A percentile compares a stretch with the other conserved stretches of the same genome.
These are phyloP conservation scores for Taenaris catops DNA, from an alignment of 2,888 invertebrate species.

Conservation along the genomic window DNA sequence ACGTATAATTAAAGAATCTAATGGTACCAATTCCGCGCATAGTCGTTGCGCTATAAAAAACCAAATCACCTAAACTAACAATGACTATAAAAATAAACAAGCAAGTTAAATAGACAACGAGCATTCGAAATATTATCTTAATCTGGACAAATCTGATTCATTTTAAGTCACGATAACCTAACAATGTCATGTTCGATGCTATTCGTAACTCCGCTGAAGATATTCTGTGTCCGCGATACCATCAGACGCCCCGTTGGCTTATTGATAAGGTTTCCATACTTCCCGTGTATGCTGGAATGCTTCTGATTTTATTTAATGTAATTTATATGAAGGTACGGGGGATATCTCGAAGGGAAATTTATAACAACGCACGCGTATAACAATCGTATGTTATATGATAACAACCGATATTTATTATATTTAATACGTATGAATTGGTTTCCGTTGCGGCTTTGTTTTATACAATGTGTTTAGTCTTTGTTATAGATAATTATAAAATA, in stretches of 20 bases:
- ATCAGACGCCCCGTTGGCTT: slow-evolving; percentile 74
- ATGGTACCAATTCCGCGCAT: no score
- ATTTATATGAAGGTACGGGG: slow-evolving; percentile 35
- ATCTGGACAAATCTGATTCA: slow-evolving; percentile 33
- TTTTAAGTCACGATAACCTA: slow-evolving; percentile 51
- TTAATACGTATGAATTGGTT: slow-evolving; percentile 13
- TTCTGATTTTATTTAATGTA: slow-evolving; percentile 70
- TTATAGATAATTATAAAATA: no score
- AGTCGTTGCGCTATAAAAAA: no score
- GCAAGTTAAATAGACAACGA: slow-evolving; percentile 18
- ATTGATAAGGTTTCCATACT: slow-evolving; percentile 76
- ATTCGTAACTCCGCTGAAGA: slow-evolving; percentile 54
- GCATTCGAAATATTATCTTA: slow-evolving; percentile 26
- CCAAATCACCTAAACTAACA: background rate
- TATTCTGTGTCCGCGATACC: slow-evolving; percentile 61
- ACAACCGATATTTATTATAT: slow-evolving; percentile 22
- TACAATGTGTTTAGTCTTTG: slow-evolving; percentile 3
- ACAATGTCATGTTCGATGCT: slow-evolving; percentile 48
- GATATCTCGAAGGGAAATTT: slow-evolving; percentile 27
- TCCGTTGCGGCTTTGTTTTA: slow-evolving; percentile 7
- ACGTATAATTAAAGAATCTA: no score
- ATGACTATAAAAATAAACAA: slow-evolving; percentile 14
- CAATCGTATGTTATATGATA: slow-evolving; percentile 25
- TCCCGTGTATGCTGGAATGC: slow-evolving; percentile 70
- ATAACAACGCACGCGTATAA: slow-evolving; percentile 25